Evolutionary conservation across 2,797 vertebrate species (phyloP).

Genomic region (Hyperoplus immaculatus): DNA sequence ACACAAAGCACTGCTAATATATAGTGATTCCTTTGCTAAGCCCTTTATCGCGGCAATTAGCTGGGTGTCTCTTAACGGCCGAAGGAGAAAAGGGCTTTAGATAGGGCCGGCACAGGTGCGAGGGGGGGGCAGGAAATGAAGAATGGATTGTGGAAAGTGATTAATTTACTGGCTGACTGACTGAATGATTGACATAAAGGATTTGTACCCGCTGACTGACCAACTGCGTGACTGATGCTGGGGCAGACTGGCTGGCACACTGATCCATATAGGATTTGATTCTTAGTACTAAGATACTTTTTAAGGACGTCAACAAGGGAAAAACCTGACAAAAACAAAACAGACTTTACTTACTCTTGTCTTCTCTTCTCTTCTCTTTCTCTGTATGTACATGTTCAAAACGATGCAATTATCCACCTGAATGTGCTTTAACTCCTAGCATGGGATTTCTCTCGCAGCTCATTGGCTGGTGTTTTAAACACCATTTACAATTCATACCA

Average conservation of each 20-base stretch:
- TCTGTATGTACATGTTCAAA: background rate
- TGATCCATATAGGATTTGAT: conserved; percentile 23
- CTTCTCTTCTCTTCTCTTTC: too few relatives aligned
- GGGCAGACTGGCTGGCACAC: conserved; percentile 29
- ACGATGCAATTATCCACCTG: background rate
- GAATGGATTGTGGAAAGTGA: conserved; percentile 47
- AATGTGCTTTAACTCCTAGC: background rate
- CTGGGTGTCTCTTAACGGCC: conserved; percentile 73
- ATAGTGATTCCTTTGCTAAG: conserved; percentile 80
- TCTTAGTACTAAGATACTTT: conserved; percentile 3
- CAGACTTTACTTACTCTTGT: background rate
- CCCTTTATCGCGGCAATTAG: conserved; percentile 84
- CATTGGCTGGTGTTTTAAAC: background rate
- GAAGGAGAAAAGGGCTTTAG: conserved; percentile 72
- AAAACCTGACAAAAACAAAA: conserved; percentile 29
- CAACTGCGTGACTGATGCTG: conserved; percentile 32
- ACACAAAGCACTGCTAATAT: conserved; percentile 78
- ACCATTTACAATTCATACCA: background rate
- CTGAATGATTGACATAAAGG: conserved; percentile 53
- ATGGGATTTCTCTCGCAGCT: conserved; percentile 6
- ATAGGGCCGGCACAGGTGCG: conserved; percentile 66
- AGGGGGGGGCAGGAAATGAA: conserved; percentile 60
- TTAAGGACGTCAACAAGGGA: conserved; percentile 9
- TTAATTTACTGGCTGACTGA: conserved; percentile 69
- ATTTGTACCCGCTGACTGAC: conserved; percentile 36